A percentile compares a stretch with the other conserved stretches of the same genome.
Evolutionary conservation across 1,140 invertebrate genomes (phyloP).

Genomic region (Hylaeus volcanicus): DNA sequence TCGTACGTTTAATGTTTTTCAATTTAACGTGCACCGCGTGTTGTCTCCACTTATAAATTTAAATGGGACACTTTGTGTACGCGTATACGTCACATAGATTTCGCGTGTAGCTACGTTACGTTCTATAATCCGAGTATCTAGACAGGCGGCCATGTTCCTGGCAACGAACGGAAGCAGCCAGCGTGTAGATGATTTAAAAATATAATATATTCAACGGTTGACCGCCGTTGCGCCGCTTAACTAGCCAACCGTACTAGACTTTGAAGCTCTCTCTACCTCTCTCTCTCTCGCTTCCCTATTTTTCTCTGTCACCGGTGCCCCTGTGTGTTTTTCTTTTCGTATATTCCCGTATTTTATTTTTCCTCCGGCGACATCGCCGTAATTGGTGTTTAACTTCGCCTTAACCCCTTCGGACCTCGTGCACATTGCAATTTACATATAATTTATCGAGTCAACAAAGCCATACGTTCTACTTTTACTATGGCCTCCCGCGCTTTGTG

Average conservation of each 20-base stretch:
- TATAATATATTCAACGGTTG: constrained; percentile 70
- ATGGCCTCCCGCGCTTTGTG: no score
- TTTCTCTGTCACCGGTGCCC: not conserved
- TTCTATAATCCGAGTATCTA: constrained; percentile 41
- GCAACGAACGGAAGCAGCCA: constrained; percentile 21
- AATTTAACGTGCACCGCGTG: not conserved
- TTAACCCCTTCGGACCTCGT: constrained; percentile 5
- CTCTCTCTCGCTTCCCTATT: not conserved
- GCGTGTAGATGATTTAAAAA: constrained; percentile 68
- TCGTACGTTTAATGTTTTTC: not conserved
- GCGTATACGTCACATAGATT: constrained; percentile 12
- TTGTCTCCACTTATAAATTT: constrained; percentile 2
- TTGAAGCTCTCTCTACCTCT: constrained; percentile 32
- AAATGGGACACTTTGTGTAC: constrained; percentile 23
- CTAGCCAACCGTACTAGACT: constrained; percentile 60
- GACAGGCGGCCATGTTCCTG: constrained; percentile 12
- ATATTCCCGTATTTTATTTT: not conserved
- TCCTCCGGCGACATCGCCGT: not conserved
- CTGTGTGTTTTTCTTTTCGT: constrained; percentile 14
- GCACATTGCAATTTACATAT: no score
- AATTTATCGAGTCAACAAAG: no score
- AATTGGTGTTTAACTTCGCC: not conserved
- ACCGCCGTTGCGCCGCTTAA: constrained; percentile 63
- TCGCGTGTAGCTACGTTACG: constrained; percentile 42
- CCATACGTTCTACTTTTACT: no score